phyloP scores from a whole-genome alignment of 2,797 vertebrate species.

The Phalloptychus januarius region DNA sequence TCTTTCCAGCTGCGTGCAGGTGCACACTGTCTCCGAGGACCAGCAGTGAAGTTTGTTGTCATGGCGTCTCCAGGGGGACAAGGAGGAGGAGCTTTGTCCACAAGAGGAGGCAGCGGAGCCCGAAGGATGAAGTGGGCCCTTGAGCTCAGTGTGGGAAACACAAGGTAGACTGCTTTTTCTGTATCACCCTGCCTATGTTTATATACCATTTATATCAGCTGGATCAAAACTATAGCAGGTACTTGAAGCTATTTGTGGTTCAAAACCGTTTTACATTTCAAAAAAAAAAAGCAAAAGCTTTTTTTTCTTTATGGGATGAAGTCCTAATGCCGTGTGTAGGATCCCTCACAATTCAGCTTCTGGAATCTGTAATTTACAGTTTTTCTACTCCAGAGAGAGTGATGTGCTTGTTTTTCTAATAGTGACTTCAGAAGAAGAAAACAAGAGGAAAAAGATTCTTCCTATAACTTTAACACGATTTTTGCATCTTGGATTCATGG shows the following conservation, averaged over 20 bases:
- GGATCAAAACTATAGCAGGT: background rate
- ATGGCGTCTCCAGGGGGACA: constrained; percentile 83
- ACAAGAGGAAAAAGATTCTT: background rate
- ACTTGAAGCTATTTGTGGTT: background rate
- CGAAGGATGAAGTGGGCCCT: constrained; percentile 84
- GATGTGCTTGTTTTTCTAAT: background rate
- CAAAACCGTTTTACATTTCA: background rate
- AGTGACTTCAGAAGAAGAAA: background rate
- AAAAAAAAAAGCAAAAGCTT: too few relatives aligned
- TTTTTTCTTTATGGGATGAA: too few relatives aligned
- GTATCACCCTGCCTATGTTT: background rate
- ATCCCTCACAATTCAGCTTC: background rate
- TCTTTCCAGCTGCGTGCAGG: constrained; percentile 16
- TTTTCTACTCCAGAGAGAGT: background rate
- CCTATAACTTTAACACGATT: background rate
- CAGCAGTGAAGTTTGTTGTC: constrained; percentile 38
- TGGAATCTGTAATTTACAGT: background rate
- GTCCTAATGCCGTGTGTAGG: background rate
- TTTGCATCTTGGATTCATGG: too few relatives aligned
- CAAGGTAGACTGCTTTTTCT: constrained; percentile 61
- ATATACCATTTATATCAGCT: background rate
- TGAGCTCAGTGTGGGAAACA: constrained; percentile 80
- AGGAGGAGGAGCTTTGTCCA: constrained; percentile 77
- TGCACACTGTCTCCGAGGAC: constrained; percentile 19
- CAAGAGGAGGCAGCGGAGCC: constrained; percentile 69